Evolutionary conservation across 2,113 vertebrate genomes (phyloP), one percentile per base, ranked within the genome.

Genomic region (Cisticola juncidis): DNA sequence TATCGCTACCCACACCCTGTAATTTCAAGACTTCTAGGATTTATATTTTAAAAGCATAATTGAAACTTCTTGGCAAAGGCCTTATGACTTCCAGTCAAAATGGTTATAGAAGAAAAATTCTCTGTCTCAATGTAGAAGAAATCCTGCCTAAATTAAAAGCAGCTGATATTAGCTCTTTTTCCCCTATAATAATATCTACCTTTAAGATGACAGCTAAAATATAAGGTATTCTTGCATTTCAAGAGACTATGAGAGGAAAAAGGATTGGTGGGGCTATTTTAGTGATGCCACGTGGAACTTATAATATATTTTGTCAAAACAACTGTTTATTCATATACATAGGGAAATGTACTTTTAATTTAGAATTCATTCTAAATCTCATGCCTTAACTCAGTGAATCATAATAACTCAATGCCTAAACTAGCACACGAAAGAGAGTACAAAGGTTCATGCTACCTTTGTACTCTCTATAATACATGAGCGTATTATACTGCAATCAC

Each of bases 21-120:
- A 96, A 96, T 96, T 96, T 96, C 48, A 83, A 81, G 90, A 83
- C 90, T 97, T 94, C n/a, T 81, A 96, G 90, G 95, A 97, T 96
- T 97, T 97, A 79, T 89, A 91, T 80, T 97, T 95, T 95, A 95
- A 95, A 97, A 94, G 73, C 93, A 95, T 92, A 96, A 92, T 95
- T 96, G 95, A 96, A 95, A 82, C 90, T 94, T 94, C 88, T 95
- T 95, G 88, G 92, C 94, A 86, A 83, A 31, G 80, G 18, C 69
- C 76, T 72, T 94, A 81, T 84, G 83, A 95, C 71, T 87, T 94
- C 86, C 87, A 91, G 88, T 95, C 81, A 88, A 94, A 97, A 93
- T 85, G 77, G 64, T 92, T 88, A 85, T 53, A 94, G 88, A 92
- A 94, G 69, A 80, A 92, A 53, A 56, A 85, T 92, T 94, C 58